phyloP scores from a whole-genome alignment of 2,797 vertebrate genomes.

The Anisognathus igniventris region DNA sequence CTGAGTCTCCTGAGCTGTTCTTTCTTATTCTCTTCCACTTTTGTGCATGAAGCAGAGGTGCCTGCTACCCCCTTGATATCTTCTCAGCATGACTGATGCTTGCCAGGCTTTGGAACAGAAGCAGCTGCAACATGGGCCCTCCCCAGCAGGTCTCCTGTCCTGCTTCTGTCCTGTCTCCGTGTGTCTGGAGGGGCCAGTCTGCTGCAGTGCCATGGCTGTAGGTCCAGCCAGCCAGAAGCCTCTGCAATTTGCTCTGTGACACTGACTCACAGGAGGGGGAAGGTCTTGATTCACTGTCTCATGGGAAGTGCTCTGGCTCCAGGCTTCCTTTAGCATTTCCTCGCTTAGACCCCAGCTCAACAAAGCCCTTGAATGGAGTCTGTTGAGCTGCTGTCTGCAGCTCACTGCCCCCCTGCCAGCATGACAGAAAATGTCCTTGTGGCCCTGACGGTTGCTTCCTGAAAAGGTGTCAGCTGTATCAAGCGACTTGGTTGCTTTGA shows the following conservation, averaged over 20 bases:
- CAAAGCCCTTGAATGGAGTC: neutral
- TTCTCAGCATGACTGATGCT: neutral
- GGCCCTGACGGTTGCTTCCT: neutral
- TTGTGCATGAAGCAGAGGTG: neutral
- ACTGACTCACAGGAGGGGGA: slow-evolving; percentile 32
- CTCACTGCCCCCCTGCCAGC: neutral
- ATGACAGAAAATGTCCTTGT: neutral
- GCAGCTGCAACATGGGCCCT: neutral
- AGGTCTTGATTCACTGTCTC: slow-evolving; percentile 32
- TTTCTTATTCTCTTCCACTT: neutral
- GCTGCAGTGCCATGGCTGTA: neutral
- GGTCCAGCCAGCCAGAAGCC: slow-evolving; percentile 2
- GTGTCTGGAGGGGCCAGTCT: neutral
- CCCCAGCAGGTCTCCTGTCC: neutral
- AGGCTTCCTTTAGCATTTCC: slow-evolving; percentile 20
- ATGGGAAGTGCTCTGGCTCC: slow-evolving; percentile 28
- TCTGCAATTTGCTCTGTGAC: slow-evolving; percentile 14
- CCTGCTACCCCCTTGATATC: neutral
- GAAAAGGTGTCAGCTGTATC: neutral
- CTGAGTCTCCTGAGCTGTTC: neutral
- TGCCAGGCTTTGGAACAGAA: neutral
- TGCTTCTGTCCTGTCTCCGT: accelerated
- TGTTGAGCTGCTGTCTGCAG: neutral
- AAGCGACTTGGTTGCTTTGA: neutral
- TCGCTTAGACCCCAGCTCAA: neutral